phyloP scores from a whole-genome alignment of 2,888 invertebrate genomes.

The Pristionchus entomophagus region DNA sequence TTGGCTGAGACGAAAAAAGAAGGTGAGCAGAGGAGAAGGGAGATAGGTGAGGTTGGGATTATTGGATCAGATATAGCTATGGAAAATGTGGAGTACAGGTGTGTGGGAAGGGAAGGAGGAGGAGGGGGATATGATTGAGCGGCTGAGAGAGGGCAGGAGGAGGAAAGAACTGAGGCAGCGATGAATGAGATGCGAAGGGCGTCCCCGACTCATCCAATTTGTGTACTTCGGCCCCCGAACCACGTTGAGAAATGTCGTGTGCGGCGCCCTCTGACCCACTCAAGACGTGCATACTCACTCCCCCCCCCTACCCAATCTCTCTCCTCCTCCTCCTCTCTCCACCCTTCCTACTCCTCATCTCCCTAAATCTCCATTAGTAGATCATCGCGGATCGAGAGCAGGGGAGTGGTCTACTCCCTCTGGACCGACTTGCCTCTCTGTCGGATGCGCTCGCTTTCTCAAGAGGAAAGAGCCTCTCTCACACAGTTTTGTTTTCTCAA shows the following conservation, averaged over 20 bases:
- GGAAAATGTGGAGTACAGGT: conserved; percentile 7
- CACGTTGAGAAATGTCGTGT: conserved; percentile 22
- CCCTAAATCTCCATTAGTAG: conserved; percentile 37
- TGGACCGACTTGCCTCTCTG: not conserved
- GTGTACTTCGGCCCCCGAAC: conserved; percentile 15
- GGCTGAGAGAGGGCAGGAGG: not conserved
- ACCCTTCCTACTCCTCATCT: not conserved
- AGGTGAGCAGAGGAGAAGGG: not conserved
- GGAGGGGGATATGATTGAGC: conserved; percentile 22
- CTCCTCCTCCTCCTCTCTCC: not conserved
- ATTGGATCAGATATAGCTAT: not conserved
- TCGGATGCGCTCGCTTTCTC: conserved; percentile 24
- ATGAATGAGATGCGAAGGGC: conserved; percentile 16
- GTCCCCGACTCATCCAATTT: conserved; percentile 42
- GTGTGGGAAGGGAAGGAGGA: not conserved
- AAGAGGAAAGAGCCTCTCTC: not conserved
- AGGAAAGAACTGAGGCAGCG: conserved; percentile 33
- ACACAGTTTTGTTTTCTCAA: conserved; percentile 43
- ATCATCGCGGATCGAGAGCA: conserved; percentile 29
- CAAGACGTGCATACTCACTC: conserved; percentile 12
- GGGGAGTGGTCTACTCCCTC: not conserved
- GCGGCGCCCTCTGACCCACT: conserved; percentile 24
- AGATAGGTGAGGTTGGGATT: not conserved
- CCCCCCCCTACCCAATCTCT: not conserved
- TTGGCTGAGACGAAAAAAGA: not conserved